These are phyloP conservation scores for Salarias fasciatus DNA, from an alignment of 2,797 vertebrate genomes.

Conservation along the genomic window DNA sequence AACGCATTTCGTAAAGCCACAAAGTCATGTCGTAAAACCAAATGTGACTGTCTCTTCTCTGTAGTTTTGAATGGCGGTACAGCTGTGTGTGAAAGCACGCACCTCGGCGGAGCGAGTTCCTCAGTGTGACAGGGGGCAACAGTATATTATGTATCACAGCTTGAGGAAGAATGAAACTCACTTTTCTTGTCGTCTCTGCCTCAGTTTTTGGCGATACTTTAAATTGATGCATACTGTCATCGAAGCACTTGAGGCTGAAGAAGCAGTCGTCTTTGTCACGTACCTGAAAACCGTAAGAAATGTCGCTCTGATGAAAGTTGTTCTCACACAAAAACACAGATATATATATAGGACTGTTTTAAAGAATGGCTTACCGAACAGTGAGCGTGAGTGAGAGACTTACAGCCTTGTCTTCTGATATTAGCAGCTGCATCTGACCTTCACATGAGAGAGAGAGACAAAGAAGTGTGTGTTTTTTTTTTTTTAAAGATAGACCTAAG, in stretches of 20 bases:
- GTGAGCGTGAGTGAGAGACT: slow-evolving; percentile 90
- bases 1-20: too few relatives aligned
- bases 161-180: slow-evolving; percentile 56
- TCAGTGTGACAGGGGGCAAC: too few relatives aligned
- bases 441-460: slow-evolving; percentile 8
- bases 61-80: too few relatives aligned
- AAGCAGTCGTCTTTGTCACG: slow-evolving; percentile 87
- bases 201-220: slow-evolving; percentile 88
- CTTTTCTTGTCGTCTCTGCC: slow-evolving; percentile 88
- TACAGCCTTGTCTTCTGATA: slow-evolving; percentile 90
- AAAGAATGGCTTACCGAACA: slow-evolving; percentile 85
- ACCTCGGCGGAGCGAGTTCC: too few relatives aligned
- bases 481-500: background rate
- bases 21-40: too few relatives aligned
- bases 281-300: slow-evolving; percentile 77
- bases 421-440: slow-evolving; percentile 89
- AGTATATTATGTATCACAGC: background rate
- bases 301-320: background rate
- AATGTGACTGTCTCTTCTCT: too few relatives aligned
- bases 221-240: slow-evolving; percentile 94
- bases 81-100: too few relatives aligned
- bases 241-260: slow-evolving; percentile 94
- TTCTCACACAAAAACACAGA: background rate
- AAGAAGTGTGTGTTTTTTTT: background rate
- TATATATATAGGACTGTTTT: background rate